Evolutionary conservation across 1,140 invertebrate genomes (phyloP).

Genomic region (Parapsyche elsis): DNA sequence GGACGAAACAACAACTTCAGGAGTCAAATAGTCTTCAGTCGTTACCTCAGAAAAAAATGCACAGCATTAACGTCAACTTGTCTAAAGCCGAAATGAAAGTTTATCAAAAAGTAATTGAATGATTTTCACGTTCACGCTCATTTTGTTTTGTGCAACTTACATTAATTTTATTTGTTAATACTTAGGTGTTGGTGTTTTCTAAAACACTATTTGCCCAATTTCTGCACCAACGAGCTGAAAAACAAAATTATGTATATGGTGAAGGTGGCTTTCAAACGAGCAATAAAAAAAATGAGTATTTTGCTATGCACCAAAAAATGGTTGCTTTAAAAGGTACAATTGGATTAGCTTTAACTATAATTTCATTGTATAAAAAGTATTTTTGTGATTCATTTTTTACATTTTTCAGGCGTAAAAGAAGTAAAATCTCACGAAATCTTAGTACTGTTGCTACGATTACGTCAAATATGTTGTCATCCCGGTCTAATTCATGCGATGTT

Average conservation of each 20-base stretch:
- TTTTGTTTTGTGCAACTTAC: too few relatives aligned
- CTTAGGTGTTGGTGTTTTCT: constrained; percentile 73
- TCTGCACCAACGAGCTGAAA: constrained; percentile 78
- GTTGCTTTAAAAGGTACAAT: constrained; percentile 67
- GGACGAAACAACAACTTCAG: constrained; percentile 85
- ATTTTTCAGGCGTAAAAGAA: constrained; percentile 63
- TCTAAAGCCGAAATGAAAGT: constrained; percentile 79
- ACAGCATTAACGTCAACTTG: constrained; percentile 71
- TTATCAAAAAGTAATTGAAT: constrained; percentile 82
- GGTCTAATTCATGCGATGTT: constrained; percentile 79
- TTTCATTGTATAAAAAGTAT: too few relatives aligned
- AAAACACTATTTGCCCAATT: constrained; percentile 80
- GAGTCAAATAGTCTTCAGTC: constrained; percentile 68
- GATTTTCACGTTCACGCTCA: too few relatives aligned
- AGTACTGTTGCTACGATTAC: constrained; percentile 81
- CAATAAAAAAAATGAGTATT: constrained; percentile 58
- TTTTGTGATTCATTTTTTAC: too few relatives aligned
- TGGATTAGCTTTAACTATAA: too few relatives aligned
- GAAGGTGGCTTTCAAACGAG: neutral
- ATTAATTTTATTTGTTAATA: too few relatives aligned
- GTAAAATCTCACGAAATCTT: constrained; percentile 83
- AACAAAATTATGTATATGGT: constrained; percentile 63
- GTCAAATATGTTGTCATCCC: constrained; percentile 91
- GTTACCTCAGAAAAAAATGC: constrained; percentile 74
- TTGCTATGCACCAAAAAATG: constrained; percentile 71